These are phyloP conservation scores for Rhyacichthys aspro DNA, from an alignment of 2,797 vertebrate genomes.

Conservation along the genomic window DNA sequence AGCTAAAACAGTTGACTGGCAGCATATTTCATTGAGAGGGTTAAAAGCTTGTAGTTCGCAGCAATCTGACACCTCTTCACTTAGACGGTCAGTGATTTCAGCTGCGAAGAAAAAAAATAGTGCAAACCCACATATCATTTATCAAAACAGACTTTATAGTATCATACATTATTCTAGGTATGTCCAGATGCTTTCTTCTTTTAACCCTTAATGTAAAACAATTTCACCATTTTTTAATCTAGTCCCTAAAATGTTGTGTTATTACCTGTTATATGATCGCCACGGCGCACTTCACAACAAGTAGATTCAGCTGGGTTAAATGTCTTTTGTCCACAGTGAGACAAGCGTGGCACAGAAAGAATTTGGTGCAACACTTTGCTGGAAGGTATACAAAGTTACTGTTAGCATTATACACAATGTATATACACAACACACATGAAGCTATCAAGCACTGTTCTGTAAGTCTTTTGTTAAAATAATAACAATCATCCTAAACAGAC, in stretches of 20 bases:
- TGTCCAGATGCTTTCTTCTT: no score
- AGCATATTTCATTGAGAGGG: slow-evolving; percentile 47
- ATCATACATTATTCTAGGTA: no score
- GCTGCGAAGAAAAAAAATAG: slow-evolving; percentile 10
- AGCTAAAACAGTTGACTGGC: not conserved
- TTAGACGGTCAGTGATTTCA: not conserved
- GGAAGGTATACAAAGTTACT: not conserved
- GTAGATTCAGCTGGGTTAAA: slow-evolving; percentile 29
- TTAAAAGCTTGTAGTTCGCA: slow-evolving; percentile 31
- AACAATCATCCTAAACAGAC: no score
- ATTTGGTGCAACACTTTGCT: not conserved
- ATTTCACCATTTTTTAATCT: not conserved
- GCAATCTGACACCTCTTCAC: slow-evolving; percentile 27
- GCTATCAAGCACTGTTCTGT: no score
- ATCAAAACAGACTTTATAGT: no score
- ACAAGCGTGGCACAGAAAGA: not conserved
- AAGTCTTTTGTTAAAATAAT: no score
- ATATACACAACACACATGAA: no score
- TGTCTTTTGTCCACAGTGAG: slow-evolving; percentile 9
- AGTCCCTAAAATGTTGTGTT: no score
- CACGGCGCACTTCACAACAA: slow-evolving; percentile 23
- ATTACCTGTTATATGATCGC: slow-evolving; percentile 11
- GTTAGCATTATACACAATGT: not conserved
- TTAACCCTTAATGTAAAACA: no score
- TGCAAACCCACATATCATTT: no score